Evolutionary conservation across 2,888 invertebrate genomes (phyloP).

Genomic region (Dendrolimus pini): DNA sequence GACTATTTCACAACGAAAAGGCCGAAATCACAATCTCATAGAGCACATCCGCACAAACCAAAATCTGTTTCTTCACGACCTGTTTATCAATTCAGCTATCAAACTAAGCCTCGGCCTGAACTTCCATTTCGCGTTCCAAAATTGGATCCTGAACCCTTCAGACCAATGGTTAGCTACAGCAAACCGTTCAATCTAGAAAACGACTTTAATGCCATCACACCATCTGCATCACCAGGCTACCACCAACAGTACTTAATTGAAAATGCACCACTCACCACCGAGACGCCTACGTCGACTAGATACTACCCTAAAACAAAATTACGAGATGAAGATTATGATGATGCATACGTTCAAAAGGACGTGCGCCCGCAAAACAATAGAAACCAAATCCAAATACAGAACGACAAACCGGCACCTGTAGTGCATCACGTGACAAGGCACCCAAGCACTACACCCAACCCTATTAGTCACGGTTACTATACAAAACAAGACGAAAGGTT

Average conservation of each 20-base stretch:
- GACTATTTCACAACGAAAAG: slow-evolving; percentile 78
- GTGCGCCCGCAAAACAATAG: slow-evolving; percentile 41
- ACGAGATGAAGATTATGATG: slow-evolving; percentile 67
- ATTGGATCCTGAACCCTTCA: slow-evolving; percentile 78
- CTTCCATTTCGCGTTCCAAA: slow-evolving; percentile 69
- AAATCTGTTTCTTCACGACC: slow-evolving; percentile 76
- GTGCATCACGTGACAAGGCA: slow-evolving; percentile 43
- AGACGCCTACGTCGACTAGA: slow-evolving; percentile 66
- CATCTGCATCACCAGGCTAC: slow-evolving; percentile 52
- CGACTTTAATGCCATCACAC: slow-evolving; percentile 61
- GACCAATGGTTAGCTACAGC: slow-evolving; percentile 79
- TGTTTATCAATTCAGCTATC: slow-evolving; percentile 84
- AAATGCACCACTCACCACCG: slow-evolving; percentile 65
- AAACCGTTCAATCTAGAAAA: slow-evolving; percentile 64
- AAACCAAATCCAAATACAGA: slow-evolving; percentile 50
- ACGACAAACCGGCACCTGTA: slow-evolving; percentile 43
- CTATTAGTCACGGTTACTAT: slow-evolving; percentile 79
- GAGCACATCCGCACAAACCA: slow-evolving; percentile 57
- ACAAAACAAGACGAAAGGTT: slow-evolving; percentile 81
- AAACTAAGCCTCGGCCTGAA: slow-evolving; percentile 73
- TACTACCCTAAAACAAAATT: slow-evolving; percentile 68
- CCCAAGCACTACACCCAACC: slow-evolving; percentile 71
- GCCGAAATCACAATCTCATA: slow-evolving; percentile 64
- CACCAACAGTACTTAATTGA: slow-evolving; percentile 60
- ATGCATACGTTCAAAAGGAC: slow-evolving; percentile 42